A percentile compares a stretch with the other conserved stretches of the same genome.
These are phyloP conservation scores for Tinea pellionella DNA, from an alignment of 2,888 invertebrate genomes.

Conservation along the genomic window DNA sequence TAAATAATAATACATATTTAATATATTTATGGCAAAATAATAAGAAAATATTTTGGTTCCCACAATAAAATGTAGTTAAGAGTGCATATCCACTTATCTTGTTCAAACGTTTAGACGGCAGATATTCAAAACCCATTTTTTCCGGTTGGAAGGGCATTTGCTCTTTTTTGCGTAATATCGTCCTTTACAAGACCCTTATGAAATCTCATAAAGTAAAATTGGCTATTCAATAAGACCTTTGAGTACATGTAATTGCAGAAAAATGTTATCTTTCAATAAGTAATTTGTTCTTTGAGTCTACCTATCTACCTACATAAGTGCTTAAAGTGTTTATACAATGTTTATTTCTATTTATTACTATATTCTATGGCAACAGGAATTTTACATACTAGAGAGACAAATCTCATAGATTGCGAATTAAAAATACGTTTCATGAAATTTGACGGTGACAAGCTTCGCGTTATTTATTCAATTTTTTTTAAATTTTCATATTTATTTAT, in stretches of 20 bases:
- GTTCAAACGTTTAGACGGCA: slow-evolving; percentile 10
- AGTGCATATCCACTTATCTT: background rate
- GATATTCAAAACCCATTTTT: slow-evolving; percentile 18
- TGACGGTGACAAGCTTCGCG: too few relatives aligned
- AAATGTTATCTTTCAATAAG: background rate
- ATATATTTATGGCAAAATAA: background rate
- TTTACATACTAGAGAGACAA: too few relatives aligned
- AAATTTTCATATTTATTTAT: too few relatives aligned
- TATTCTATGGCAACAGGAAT: too few relatives aligned
- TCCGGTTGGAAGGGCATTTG: slow-evolving; percentile 10
- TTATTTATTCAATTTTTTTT: too few relatives aligned
- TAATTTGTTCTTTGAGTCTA: background rate
- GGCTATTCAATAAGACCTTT: slow-evolving; percentile 11
- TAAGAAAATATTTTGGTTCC: background rate
- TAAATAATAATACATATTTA: too few relatives aligned
- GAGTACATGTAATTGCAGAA: slow-evolving; percentile 13
- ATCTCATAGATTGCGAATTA: too few relatives aligned
- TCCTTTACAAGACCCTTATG: slow-evolving; percentile 15
- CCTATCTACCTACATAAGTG: too few relatives aligned
- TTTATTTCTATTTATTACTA: too few relatives aligned
- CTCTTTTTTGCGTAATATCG: slow-evolving; percentile 16
- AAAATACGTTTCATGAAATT: too few relatives aligned
- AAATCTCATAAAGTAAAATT: slow-evolving; percentile 13
- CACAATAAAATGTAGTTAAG: background rate
- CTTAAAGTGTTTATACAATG: too few relatives aligned